Evolutionary conservation across 2,888 invertebrate species (phyloP).

Genomic region (Standfussiana lucernea): DNA sequence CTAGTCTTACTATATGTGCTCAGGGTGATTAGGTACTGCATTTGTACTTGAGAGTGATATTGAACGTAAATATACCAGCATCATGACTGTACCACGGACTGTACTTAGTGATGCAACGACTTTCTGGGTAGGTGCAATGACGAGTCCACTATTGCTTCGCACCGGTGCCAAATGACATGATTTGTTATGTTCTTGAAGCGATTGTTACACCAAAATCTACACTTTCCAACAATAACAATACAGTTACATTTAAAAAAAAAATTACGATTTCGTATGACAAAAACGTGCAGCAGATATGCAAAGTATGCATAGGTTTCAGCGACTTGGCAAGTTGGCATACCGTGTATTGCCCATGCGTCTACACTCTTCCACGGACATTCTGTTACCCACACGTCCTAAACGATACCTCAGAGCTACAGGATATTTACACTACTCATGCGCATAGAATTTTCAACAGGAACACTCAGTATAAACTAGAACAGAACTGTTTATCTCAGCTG

Average conservation of each 20-base stretch:
- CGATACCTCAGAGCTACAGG: neutral
- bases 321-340: neutral
- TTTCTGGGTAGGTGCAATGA: neutral
- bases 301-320: neutral
- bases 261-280: neutral
- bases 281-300: neutral
- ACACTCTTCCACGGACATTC: neutral
- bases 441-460: neutral
- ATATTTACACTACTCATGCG: slow-evolving; percentile 18
- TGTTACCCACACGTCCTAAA: neutral
- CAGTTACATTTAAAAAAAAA: neutral
- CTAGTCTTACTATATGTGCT: slow-evolving; percentile 12
- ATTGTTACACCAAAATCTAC: neutral
- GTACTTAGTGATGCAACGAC: neutral
- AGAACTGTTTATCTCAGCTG: slow-evolving; percentile 14
- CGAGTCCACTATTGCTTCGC: neutral
- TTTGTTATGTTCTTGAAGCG: neutral
- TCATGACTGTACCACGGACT: too few species aligned
- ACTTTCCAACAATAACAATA: neutral
- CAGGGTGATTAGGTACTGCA: neutral
- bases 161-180: neutral
- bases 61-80: too few species aligned
- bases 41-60: slow-evolving; percentile 5
- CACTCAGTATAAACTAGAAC: slow-evolving; percentile 10
- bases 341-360: neutral